phyloP scores from a whole-genome alignment of 2,888 invertebrate genomes.

The Operophtera brumata region DNA sequence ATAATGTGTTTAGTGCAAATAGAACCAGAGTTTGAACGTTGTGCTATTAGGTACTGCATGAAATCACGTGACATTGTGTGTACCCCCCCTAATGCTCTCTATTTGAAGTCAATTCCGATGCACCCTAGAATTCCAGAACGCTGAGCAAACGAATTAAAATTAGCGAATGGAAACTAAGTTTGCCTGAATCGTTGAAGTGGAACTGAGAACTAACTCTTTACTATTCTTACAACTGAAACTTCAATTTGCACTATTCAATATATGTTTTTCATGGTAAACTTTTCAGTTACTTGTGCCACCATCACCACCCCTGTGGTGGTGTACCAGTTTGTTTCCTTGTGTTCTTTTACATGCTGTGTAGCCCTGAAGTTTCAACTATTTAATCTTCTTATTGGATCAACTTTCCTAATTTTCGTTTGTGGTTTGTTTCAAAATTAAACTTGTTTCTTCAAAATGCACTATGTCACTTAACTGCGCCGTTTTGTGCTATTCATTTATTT shows the following conservation, averaged over 20 bases:
- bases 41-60: neutral
- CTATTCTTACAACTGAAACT: neutral
- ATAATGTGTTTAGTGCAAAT: neutral
- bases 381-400: too few species aligned
- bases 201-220: neutral
- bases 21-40: neutral
- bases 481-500: too few species aligned
- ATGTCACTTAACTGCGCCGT: too few species aligned
- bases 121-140: conserved; percentile 2
- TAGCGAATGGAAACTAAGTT: conserved; percentile 18
- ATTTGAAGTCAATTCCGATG: conserved; percentile 6
- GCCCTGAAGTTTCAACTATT: too few species aligned
- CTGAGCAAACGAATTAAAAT: conserved; percentile 20
- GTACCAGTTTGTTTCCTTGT: too few species aligned
- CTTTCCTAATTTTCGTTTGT: too few species aligned
- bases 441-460: too few species aligned
- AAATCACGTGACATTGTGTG: neutral
- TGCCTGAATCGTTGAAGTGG: neutral
- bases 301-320: too few species aligned
- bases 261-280: conserved; percentile 4
- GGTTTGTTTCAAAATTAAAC: too few species aligned
- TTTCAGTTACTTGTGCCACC: neutral
- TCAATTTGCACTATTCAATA: conserved; percentile 1
- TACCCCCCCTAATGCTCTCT: neutral
- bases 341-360: too few species aligned